Conservation (phyloP, 2,113 vertebrate species). For the Planiliza haematocheilus region DNA sequence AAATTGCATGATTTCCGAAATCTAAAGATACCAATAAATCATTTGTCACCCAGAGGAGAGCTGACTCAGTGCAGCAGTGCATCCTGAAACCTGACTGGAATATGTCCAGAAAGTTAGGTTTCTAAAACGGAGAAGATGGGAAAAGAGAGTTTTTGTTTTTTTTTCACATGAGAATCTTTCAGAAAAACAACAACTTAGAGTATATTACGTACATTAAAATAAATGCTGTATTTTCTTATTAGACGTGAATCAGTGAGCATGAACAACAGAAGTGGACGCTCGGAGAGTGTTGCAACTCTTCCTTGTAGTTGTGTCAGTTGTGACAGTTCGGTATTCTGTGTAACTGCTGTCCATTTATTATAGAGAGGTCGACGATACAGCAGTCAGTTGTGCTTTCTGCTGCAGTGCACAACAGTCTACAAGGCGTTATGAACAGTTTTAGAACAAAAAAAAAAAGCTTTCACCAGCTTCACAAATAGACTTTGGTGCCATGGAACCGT, state of each 20-base stretch:
- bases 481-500: neutral
- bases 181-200: neutral
- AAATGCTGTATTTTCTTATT: too few relatives aligned
- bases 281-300: neutral
- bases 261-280: neutral
- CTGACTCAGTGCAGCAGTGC: slow-evolving; percentile 28
- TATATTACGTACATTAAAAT: too few relatives aligned
- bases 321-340: neutral
- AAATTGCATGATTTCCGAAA: slow-evolving; percentile 26
- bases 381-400: neutral
- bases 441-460: neutral
- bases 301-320: neutral
- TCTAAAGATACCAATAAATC: slow-evolving; percentile 45
- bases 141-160: slow-evolving; percentile 1
- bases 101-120: neutral
- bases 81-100: slow-evolving; percentile 22
- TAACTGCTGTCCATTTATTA: neutral
- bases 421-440: neutral
- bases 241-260: neutral
- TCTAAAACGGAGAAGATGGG: slow-evolving; percentile 11
- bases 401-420: neutral
- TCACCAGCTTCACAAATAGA: neutral
- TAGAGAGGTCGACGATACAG: too few relatives aligned
- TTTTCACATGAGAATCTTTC: slow-evolving; percentile 7
- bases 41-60: slow-evolving; percentile 26